phyloP scores from a whole-genome alignment of 2,797 vertebrate genomes.

The Lepus townsendii region DNA sequence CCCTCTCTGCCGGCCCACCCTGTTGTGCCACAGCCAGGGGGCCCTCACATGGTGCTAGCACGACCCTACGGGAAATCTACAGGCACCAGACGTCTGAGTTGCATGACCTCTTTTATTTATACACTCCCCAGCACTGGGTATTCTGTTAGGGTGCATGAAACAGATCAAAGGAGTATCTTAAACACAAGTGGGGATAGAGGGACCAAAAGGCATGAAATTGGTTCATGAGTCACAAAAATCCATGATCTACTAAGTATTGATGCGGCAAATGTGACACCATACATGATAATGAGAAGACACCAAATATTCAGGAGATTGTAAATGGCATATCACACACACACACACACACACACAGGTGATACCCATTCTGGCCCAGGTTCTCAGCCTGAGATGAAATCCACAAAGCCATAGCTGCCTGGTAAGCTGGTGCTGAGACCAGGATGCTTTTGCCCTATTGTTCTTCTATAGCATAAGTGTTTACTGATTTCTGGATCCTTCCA shows the following conservation, averaged over 20 bases:
- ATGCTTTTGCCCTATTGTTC: background rate
- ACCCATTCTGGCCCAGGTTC: background rate
- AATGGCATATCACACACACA: background rate
- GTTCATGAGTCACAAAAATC: background rate
- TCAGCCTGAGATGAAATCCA: background rate
- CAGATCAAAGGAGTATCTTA: background rate
- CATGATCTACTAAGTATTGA: constrained; percentile 16
- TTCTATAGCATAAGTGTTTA: background rate
- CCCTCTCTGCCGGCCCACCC: no score
- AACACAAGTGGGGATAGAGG: background rate
- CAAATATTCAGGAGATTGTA: background rate
- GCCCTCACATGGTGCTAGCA: no score
- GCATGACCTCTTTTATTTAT: no score
- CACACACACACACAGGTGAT: background rate
- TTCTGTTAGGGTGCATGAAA: no score
- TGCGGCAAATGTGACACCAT: background rate
- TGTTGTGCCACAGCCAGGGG: no score
- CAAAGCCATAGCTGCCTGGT: background rate
- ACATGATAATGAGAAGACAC: background rate
- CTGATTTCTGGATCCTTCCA: background rate
- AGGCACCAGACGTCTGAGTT: no score
- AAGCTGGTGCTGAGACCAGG: background rate
- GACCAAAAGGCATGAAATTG: background rate
- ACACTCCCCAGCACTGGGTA: no score
- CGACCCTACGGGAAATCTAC: no score